These are phyloP conservation scores for Hymenopus coronatus DNA, from an alignment of 2,888 invertebrate species.

Conservation along the genomic window DNA sequence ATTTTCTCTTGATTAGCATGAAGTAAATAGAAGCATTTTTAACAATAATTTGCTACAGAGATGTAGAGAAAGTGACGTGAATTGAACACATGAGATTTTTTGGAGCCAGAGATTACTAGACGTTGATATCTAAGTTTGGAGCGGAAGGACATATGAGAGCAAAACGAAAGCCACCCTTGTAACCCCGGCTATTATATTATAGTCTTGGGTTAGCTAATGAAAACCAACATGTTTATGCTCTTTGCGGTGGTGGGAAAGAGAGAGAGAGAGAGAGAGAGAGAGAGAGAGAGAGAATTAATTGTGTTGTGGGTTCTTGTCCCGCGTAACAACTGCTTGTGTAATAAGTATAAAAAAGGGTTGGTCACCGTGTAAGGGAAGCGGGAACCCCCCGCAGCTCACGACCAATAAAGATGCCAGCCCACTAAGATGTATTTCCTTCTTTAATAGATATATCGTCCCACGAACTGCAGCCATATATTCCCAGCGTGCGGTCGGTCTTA, in stretches of 20 bases:
- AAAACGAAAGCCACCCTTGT: too few species aligned
- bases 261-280: too few species aligned
- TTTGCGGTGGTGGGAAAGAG: neutral
- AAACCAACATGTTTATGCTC: neutral
- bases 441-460: conserved; percentile 19
- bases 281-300: neutral
- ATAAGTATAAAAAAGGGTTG: neutral
- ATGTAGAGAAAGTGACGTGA: too few species aligned
- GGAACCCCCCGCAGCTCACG: neutral
- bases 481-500: neutral
- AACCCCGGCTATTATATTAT: neutral
- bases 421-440: conserved; percentile 14
- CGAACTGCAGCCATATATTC: conserved; percentile 10
- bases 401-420: conserved; percentile 19
- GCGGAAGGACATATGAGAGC: too few species aligned
- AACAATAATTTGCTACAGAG: too few species aligned
- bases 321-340: neutral
- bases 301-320: neutral
- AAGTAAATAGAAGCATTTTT: too few species aligned
- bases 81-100: too few species aligned
- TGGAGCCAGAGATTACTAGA: too few species aligned
- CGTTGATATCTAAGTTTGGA: too few species aligned
- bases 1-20: too few species aligned
- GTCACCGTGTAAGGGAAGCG: neutral
- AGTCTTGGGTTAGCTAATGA: neutral